Conservation (phyloP, 2,888 invertebrate genomes). For the Plebejus argus region DNA sequence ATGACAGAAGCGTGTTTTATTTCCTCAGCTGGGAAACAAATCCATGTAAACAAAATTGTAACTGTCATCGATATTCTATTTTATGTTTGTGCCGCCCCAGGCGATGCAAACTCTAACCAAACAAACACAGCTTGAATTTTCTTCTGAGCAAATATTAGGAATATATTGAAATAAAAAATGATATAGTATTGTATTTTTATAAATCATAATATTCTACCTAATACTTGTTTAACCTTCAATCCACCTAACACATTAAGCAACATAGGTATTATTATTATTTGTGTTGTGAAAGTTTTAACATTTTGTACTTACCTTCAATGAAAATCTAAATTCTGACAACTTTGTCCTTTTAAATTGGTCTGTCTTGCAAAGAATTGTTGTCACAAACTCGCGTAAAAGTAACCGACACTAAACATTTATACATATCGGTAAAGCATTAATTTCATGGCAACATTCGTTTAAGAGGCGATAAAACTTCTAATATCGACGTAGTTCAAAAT, state of each 20-base stretch:
- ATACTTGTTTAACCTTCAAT: not conserved
- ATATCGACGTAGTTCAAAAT: conserved; percentile 42
- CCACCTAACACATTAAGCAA: too few species aligned
- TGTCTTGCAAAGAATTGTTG: not conserved
- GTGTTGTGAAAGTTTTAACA: not conserved
- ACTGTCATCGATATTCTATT: conserved; percentile 69
- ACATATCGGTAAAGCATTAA: conserved; percentile 8
- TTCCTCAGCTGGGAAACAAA: conserved; percentile 52
- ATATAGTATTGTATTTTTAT: not conserved
- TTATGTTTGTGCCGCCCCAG: conserved; percentile 63
- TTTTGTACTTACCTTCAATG: not conserved
- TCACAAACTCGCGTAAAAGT: not conserved
- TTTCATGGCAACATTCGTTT: conserved; percentile 30
- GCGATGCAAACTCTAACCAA: conserved; percentile 64
- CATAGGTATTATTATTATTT: too few species aligned
- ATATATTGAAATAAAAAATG: not conserved
- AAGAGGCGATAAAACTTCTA: conserved; percentile 38
- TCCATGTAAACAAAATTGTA: conserved; percentile 73
- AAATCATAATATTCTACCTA: not conserved
- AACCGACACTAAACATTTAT: not conserved
- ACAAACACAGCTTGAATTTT: conserved; percentile 43
- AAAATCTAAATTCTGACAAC: not conserved
- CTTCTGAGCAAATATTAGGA: conserved; percentile 38
- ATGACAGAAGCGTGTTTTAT: conserved; percentile 20
- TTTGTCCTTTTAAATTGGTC: not conserved